Evolutionary conservation across 1,140 invertebrate species (phyloP), one percentile per base, ranked within the genome.

Genomic region (Whitmania pigra): DNA sequence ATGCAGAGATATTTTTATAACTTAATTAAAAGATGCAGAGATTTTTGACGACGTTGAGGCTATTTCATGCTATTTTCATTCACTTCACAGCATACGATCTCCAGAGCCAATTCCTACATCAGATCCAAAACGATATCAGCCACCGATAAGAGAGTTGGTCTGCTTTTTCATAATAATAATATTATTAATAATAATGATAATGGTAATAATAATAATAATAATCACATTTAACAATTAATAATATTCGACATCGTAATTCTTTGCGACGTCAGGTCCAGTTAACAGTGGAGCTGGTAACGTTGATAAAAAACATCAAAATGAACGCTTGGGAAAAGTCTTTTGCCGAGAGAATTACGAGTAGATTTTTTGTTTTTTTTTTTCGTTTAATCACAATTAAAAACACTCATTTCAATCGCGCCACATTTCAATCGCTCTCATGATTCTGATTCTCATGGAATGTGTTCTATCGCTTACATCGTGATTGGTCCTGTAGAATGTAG

Each of bases 291-390:
- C 67, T 81, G 7, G 69, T 81, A 0, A 78, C 77, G 11, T 80
- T 74, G 72, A 78, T 80, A 40, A 79, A 78, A 66, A 69, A 80
- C 22, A 82, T 94, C 73, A 94, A 94, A 85, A 90, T 93, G 87
- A 91, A 92, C 81, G 88, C 88, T 0, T 94, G 91, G 91, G 92
- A 93, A 79, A 87, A 89, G 77, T 85, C 88, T 54, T 92, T 93
- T 79, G 84, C 86, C 60, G 80, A 84, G 72, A 80, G 81, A 69
- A 82, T 88, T 54, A 75, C 80, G 76, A 82, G 86, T 86, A 78
- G 74, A 77, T 75, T 57, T 70, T 60, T 0, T 2, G 2, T 25
- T 9, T 60, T 0, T 2, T 7, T 25, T 9, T 60, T 73, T 43
- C 20, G 13, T 40, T n/a, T 31, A 2, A 29, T n/a, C 29, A 20